Evolutionary conservation across 2,888 invertebrate genomes (phyloP).

Genomic region (Leistus spinibarbis): DNA sequence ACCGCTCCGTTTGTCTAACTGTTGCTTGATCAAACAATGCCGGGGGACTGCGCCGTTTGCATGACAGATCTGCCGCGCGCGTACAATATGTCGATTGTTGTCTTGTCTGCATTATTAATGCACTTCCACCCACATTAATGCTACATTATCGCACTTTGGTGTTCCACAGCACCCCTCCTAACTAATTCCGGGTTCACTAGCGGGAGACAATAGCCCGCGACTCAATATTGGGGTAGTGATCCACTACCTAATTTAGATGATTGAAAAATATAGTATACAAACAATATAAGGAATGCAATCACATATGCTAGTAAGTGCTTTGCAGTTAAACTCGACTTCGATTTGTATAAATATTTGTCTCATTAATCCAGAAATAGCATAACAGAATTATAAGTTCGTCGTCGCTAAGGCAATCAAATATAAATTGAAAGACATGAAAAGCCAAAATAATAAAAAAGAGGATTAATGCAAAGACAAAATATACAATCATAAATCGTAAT

Average conservation of each 20-base stretch:
- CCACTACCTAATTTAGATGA: too few relatives aligned
- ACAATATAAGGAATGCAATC: too few relatives aligned
- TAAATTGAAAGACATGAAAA: not conserved
- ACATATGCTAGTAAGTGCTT: too few relatives aligned
- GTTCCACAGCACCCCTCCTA: too few relatives aligned
- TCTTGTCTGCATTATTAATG: not conserved
- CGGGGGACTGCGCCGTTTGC: not conserved
- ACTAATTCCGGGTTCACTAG: too few relatives aligned
- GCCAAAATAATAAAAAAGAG: not conserved
- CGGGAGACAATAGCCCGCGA: too few relatives aligned
- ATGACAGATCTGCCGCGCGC: not conserved
- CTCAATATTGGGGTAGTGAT: too few relatives aligned
- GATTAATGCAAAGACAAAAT: slow-evolving; percentile 3
- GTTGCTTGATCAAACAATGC: slow-evolving; percentile 1
- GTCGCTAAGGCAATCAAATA: not conserved
- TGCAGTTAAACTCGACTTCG: not conserved
- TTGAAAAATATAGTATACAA: too few relatives aligned
- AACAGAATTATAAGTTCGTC: not conserved
- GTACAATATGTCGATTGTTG: slow-evolving; percentile 5
- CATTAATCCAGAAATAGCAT: not conserved
- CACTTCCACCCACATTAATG: not conserved
- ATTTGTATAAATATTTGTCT: not conserved
- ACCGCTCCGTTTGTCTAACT: not conserved
- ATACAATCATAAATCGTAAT: too few relatives aligned
- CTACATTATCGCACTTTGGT: not conserved